phyloP scores from a whole-genome alignment of 2,113 vertebrate genomes.

The Phylloscopus trochilus region DNA sequence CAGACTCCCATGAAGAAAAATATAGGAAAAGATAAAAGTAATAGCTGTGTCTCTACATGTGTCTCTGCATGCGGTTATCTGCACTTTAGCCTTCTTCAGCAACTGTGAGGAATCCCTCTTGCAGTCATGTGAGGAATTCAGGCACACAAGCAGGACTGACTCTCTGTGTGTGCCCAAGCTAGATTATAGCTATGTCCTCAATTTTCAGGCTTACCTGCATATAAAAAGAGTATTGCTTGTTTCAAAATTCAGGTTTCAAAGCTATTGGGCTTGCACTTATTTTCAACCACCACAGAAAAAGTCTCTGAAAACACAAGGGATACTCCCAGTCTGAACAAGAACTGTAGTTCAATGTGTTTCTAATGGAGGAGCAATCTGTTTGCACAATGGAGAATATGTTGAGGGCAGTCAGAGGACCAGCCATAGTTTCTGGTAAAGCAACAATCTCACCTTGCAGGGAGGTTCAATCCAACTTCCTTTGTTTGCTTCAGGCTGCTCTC shows the following conservation, averaged over 20 bases:
- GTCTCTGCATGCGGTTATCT: background rate
- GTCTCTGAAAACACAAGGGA: background rate
- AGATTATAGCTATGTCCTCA: background rate
- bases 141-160: background rate
- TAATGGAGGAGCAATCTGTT: background rate
- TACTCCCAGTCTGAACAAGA: background rate
- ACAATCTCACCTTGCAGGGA: background rate
- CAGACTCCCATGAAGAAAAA: background rate
- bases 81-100: background rate
- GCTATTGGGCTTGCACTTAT: background rate
- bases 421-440: background rate
- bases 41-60: rapidly evolving
- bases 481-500: background rate
- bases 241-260: background rate
- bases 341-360: background rate
- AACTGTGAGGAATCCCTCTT: background rate
- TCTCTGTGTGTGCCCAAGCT: background rate
- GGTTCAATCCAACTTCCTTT: background rate
- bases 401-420: background rate
- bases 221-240: background rate
- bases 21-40: background rate
- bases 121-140: background rate
- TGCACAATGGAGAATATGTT: background rate
- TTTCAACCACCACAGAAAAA: background rate
- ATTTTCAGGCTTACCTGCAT: background rate